Evolutionary conservation across 2,797 vertebrate genomes (phyloP).

Genomic region (Acipenser oxyrinchus): DNA sequence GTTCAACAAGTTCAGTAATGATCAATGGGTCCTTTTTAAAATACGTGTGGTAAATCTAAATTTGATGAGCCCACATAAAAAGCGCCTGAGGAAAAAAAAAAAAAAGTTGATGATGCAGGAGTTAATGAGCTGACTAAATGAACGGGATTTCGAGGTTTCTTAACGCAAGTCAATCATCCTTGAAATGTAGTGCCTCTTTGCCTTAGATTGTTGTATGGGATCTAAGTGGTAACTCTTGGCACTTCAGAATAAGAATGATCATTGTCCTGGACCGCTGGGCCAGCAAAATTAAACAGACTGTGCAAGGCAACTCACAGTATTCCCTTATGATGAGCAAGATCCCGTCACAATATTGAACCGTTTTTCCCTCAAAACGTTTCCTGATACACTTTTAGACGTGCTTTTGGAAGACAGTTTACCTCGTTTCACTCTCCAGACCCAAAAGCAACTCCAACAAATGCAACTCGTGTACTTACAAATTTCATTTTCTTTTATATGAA

Average conservation of each 20-base stretch:
- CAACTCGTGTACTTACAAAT: constrained; percentile 26
- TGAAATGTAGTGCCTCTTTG: constrained; percentile 50
- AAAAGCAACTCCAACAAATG: constrained; percentile 1
- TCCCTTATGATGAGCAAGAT: constrained; percentile 47
- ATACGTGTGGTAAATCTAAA: constrained; percentile 43
- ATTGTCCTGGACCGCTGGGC: constrained; percentile 41
- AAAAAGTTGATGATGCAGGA: constrained; percentile 38
- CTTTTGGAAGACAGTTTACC: constrained; percentile 18
- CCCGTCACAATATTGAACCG: constrained; percentile 22
- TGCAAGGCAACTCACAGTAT: constrained; percentile 15
- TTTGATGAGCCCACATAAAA: constrained; percentile 45
- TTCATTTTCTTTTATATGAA: constrained; percentile 23
- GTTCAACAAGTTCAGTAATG: constrained; percentile 64
- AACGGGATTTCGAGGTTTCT: constrained; percentile 21
- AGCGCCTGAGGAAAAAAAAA: constrained; percentile 16
- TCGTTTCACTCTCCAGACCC: constrained; percentile 29
- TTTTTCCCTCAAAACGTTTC: constrained; percentile 8
- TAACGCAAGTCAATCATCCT: constrained; percentile 46
- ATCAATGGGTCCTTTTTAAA: constrained; percentile 49
- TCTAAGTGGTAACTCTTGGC: constrained; percentile 37
- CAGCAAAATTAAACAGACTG: constrained; percentile 35
- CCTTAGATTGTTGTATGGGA: constrained; percentile 23
- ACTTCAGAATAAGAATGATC: constrained; percentile 51
- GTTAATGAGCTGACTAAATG: constrained; percentile 35
- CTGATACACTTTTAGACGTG: constrained; percentile 41